These are phyloP conservation scores for Theristicus caerulescens DNA, from an alignment of 2,113 vertebrate genomes.

Conservation along the genomic window DNA sequence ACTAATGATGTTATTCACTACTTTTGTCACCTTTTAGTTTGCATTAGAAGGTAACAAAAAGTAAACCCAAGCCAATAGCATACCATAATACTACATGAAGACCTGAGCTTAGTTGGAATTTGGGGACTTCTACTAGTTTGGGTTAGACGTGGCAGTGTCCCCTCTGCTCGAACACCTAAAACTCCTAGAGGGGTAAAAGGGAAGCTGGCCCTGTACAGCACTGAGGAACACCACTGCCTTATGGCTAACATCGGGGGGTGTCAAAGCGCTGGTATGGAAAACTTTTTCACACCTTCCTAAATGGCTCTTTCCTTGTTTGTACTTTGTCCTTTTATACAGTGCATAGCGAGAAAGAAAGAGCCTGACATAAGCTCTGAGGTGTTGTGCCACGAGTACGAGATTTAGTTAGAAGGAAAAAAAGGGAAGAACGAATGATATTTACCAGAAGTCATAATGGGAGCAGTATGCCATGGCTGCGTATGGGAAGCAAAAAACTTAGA, in stretches of 20 bases:
- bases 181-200: not conserved
- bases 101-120: slow-evolving; percentile 6
- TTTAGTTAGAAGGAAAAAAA: not conserved
- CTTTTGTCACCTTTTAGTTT: not conserved
- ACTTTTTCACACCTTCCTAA: slow-evolving; percentile 26
- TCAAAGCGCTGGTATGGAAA: slow-evolving; percentile 18
- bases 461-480: not conserved
- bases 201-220: not conserved
- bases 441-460: slow-evolving; percentile 1
- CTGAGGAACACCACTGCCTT: not conserved
- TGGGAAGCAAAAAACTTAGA: not conserved
- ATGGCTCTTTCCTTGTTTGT: slow-evolving; percentile 30
- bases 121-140: not conserved
- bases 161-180: not conserved
- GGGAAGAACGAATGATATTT: not conserved
- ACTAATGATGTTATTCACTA: not conserved
- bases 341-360: slow-evolving; percentile 21
- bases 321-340: slow-evolving; percentile 15
- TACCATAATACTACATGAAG: not conserved
- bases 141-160: not conserved
- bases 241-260: not conserved
- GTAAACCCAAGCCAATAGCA: not conserved
- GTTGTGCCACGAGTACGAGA: slow-evolving; percentile 5
- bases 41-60: not conserved
- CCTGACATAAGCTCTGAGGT: slow-evolving; percentile 21